Percentiles rank a stretch among this genome's conserved stretches.
These are phyloP conservation scores for Triops cancriformis DNA, from an alignment of 1,140 invertebrate genomes.

Conservation along the genomic window DNA sequence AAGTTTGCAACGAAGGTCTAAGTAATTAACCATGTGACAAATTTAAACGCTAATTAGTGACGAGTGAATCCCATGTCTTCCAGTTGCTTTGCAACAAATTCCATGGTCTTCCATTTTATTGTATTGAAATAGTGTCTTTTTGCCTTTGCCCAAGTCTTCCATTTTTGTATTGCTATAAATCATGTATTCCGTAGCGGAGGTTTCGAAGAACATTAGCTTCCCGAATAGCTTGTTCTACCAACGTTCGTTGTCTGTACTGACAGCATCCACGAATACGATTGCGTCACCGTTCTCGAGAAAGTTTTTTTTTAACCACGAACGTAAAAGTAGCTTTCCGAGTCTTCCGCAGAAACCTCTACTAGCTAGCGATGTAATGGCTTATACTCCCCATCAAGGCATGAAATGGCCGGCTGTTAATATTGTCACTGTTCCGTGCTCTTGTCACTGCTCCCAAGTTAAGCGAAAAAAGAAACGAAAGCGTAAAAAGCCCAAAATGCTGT, in stretches of 20 bases:
- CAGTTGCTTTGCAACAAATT: background rate
- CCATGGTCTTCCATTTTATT: background rate
- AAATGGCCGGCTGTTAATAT: background rate
- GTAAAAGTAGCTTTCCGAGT: background rate
- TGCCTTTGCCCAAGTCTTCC: background rate
- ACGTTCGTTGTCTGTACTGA: constrained; percentile 53
- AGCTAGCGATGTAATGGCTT: background rate
- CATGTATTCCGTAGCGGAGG: background rate
- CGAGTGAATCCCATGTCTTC: background rate
- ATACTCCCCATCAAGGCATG: background rate
- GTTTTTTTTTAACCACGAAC: background rate
- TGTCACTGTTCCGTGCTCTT: background rate
- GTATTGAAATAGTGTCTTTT: background rate
- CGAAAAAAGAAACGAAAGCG: background rate
- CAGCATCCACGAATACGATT: constrained; percentile 62
- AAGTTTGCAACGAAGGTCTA: background rate
- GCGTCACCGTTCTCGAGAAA: constrained; percentile 42
- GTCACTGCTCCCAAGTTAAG: background rate
- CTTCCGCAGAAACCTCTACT: background rate
- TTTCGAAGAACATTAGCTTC: background rate
- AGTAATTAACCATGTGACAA: background rate
- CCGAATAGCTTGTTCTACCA: background rate
- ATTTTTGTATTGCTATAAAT: background rate
- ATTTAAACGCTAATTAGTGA: background rate
- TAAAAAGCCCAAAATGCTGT: background rate